These are phyloP conservation scores for Phalera bucephala DNA, from an alignment of 2,888 invertebrate genomes.

Conservation along the genomic window DNA sequence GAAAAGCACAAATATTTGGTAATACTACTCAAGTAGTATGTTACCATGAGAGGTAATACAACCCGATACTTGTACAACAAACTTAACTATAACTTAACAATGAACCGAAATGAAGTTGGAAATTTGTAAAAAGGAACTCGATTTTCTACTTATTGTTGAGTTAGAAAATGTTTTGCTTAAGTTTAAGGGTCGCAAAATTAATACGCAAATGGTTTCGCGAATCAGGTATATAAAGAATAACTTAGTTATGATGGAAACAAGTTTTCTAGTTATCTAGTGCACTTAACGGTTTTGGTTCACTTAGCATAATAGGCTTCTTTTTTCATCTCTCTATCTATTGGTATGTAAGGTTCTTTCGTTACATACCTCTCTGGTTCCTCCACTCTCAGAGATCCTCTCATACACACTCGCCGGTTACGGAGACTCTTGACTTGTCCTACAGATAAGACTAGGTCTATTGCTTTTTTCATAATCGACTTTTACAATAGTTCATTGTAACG, in stretches of 20 bases:
- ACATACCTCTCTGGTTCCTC: too few relatives aligned
- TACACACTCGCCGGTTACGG: too few relatives aligned
- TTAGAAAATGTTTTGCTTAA: slow-evolving; percentile 46
- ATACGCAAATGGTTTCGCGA: slow-evolving; percentile 9
- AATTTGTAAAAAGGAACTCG: slow-evolving; percentile 47
- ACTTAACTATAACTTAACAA: slow-evolving; percentile 48
- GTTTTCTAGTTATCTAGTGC: slow-evolving; percentile 10
- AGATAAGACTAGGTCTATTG: too few relatives aligned
- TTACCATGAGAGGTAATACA: slow-evolving; percentile 44
- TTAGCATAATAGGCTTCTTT: too few relatives aligned
- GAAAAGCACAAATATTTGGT: slow-evolving; percentile 1
- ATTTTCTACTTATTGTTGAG: slow-evolving; percentile 35
- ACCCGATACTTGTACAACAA: slow-evolving; percentile 36
- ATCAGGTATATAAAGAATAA: slow-evolving; percentile 6
- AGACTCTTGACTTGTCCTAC: too few relatives aligned
- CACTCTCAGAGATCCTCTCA: too few relatives aligned
- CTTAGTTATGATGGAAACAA: too few relatives aligned
- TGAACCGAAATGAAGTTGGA: slow-evolving; percentile 53
- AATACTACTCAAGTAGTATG: slow-evolving; percentile 29
- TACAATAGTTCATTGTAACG: too few relatives aligned
- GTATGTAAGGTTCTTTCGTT: too few relatives aligned
- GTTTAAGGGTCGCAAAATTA: slow-evolving; percentile 31
- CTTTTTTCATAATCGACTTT: too few relatives aligned
- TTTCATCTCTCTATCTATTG: too few relatives aligned
- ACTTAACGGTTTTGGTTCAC: background rate